A percentile compares a stretch with the other conserved stretches of the same genome.
Conservation (phyloP, 2,797 vertebrate genomes). For the Spatula clypeata region DNA sequence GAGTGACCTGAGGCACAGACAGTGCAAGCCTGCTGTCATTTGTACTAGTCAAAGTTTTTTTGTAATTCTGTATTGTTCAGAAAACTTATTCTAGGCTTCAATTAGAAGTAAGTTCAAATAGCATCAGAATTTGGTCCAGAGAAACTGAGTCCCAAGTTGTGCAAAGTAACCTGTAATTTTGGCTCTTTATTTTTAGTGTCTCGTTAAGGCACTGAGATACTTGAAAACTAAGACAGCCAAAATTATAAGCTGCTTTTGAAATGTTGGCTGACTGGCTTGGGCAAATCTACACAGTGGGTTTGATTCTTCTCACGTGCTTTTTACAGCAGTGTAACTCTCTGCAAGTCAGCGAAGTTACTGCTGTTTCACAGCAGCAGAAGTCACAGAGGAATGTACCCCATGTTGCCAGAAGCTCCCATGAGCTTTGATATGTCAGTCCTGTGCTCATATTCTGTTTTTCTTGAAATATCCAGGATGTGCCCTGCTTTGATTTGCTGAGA, state of each 20-base stretch:
- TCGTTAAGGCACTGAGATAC: neutral
- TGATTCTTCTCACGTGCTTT: constrained; percentile 1
- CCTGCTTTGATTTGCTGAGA: constrained; percentile 4
- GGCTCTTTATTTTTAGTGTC: constrained; percentile 65
- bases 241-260: constrained; percentile 69
- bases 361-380: neutral
- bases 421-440: neutral
- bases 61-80: neutral
- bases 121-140: constrained; percentile 20
- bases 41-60: neutral
- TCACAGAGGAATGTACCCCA: neutral
- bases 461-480: neutral
- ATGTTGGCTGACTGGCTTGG: neutral
- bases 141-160: constrained; percentile 52
- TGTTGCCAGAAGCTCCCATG: neutral
- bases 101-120: constrained; percentile 15
- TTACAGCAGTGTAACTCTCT: neutral
- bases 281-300: neutral
- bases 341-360: neutral
- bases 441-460: neutral
- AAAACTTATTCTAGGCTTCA: neutral
- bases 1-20: neutral
- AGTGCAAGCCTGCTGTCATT: neutral
- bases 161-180: constrained; percentile 64
- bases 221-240: constrained; percentile 34